Percentiles rank a stretch among this genome's conserved stretches.
These are phyloP conservation scores for Danio kyathit DNA, from an alignment of 2,797 vertebrate species.

Conservation along the genomic window DNA sequence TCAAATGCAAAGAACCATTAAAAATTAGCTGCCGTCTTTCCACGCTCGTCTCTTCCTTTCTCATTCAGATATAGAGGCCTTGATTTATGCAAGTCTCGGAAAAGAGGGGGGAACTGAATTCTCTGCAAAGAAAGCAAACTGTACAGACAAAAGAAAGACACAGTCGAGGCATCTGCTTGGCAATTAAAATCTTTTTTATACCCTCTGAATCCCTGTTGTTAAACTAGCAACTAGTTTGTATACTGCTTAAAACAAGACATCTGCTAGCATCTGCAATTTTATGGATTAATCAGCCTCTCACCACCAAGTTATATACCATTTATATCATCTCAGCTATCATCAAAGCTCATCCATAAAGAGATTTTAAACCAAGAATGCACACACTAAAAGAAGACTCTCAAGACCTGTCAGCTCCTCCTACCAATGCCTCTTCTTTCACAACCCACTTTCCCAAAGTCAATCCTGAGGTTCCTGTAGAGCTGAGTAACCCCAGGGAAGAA, in stretches of 20 bases:
- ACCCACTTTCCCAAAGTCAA: constrained; percentile 66
- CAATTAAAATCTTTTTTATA: constrained; percentile 51
- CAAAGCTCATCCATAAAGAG: background rate
- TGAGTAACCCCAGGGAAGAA: constrained; percentile 47
- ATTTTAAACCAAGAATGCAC: no score
- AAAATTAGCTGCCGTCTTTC: constrained; percentile 70
- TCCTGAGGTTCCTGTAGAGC: constrained; percentile 57
- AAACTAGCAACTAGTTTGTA: constrained; percentile 30
- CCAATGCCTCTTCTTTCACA: constrained; percentile 57
- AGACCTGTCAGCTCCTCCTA: constrained; percentile 63
- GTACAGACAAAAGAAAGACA: constrained; percentile 51
- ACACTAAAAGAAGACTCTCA: constrained; percentile 60
- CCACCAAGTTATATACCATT: constrained; percentile 31
- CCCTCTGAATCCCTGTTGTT: constrained; percentile 28
- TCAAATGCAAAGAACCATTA: constrained; percentile 80
- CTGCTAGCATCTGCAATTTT: background rate
- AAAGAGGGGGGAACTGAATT: constrained; percentile 62
- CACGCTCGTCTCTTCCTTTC: constrained; percentile 67
- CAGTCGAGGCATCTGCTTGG: constrained; percentile 53
- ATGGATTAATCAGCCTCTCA: background rate
- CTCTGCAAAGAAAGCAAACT: constrained; percentile 43
- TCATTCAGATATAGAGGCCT: constrained; percentile 68
- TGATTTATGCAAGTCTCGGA: constrained; percentile 63
- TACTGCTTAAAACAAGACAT: background rate
- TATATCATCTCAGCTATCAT: constrained; percentile 66